Conservation (phyloP, 2,888 invertebrate species). For the Glaucopsyche alexis region DNA sequence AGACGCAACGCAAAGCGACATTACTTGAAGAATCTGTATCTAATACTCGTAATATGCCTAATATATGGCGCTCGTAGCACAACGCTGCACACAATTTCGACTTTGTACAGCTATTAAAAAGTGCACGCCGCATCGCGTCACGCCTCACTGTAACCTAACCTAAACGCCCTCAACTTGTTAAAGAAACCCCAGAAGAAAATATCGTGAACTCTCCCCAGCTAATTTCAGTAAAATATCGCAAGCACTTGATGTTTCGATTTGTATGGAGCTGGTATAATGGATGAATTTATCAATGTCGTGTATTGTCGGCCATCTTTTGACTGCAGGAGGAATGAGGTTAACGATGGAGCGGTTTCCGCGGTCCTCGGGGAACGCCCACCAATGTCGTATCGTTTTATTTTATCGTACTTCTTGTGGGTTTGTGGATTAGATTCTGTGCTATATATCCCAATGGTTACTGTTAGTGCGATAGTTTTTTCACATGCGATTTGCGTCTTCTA, state of each 20-base stretch:
- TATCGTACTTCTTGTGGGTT: constrained; percentile 7
- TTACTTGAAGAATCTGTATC: no score
- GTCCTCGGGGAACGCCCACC: background rate
- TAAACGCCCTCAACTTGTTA: no score
- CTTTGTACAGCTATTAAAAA: no score
- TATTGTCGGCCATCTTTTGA: constrained; percentile 17
- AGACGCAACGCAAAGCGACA: no score
- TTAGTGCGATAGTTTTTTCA: background rate
- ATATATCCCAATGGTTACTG: background rate
- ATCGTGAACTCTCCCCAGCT: background rate
- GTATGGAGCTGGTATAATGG: constrained; percentile 6
- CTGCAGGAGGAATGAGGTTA: constrained; percentile 1
- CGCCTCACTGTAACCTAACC: no score
- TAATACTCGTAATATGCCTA: no score
- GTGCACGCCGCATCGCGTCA: no score
- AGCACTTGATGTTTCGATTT: constrained; percentile 1
- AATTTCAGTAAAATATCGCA: background rate
- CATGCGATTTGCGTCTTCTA: no score
- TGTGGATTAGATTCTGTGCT: background rate
- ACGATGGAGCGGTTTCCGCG: background rate
- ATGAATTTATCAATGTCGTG: constrained; percentile 9
- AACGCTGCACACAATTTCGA: no score
- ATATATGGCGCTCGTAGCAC: no score
- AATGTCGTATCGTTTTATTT: constrained; percentile 5
- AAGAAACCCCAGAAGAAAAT: background rate